phyloP scores from a whole-genome alignment of 2,797 vertebrate species.

The Enteromius mattozi region DNA sequence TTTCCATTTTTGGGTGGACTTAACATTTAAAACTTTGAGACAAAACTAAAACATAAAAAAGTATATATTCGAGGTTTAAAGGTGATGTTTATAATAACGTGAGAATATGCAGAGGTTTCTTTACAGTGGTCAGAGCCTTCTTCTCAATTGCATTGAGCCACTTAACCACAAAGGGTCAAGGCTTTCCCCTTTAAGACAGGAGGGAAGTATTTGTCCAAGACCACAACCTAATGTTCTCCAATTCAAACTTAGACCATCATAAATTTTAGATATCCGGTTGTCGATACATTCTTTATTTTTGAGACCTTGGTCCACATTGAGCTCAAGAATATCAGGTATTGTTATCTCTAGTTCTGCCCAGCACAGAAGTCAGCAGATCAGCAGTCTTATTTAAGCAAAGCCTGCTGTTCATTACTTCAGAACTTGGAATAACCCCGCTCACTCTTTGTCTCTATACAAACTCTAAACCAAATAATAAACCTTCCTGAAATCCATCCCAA shows the following conservation, averaged over 20 bases:
- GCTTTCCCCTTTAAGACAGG: neutral
- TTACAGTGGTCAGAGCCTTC: neutral
- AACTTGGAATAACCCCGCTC: slow-evolving; percentile 18
- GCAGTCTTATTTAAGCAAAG: slow-evolving; percentile 25
- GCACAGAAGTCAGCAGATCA: slow-evolving; percentile 24
- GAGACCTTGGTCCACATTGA: neutral
- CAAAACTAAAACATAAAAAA: neutral
- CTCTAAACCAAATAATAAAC: slow-evolving; percentile 50
- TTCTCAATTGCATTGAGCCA: neutral
- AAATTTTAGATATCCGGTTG: neutral
- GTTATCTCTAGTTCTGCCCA: slow-evolving; percentile 26
- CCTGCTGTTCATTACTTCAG: slow-evolving; percentile 32
- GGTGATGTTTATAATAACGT: neutral
- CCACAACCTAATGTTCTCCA: slow-evolving; percentile 15
- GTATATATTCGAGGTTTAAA: neutral
- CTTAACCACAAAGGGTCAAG: slow-evolving; percentile 27
- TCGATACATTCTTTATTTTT: neutral
- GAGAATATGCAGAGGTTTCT: slow-evolving; percentile 12
- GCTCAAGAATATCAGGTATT: slow-evolving; percentile 31
- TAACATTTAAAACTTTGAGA: neutral
- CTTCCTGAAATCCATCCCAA: slow-evolving; percentile 51
- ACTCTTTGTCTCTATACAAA: neutral
- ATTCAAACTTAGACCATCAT: neutral
- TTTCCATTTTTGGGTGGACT: neutral
- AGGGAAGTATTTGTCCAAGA: slow-evolving; percentile 11